Percentiles rank a stretch among this genome's conserved stretches.
Evolutionary conservation across 2,888 invertebrate genomes (phyloP).

Genomic region (Seira ritae): DNA sequence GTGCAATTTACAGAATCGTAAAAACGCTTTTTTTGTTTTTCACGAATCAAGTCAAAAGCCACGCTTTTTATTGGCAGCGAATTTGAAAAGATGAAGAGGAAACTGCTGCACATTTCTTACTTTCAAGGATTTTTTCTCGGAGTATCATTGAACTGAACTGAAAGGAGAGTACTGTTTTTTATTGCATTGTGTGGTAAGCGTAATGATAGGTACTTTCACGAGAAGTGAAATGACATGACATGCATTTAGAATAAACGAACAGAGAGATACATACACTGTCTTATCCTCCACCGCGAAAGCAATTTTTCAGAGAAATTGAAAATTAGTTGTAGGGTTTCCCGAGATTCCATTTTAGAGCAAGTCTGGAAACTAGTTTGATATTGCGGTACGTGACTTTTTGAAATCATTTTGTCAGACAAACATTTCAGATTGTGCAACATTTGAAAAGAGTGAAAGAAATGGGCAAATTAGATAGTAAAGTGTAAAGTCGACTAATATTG

Average conservation of each 20-base stretch:
- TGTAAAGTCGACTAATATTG: too few relatives aligned
- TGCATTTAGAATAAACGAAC: background rate
- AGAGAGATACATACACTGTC: background rate
- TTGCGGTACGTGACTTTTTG: too few relatives aligned
- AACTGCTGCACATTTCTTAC: background rate
- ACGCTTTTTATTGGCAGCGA: slow-evolving; percentile 1
- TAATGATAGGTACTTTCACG: background rate
- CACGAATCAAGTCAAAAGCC: slow-evolving; percentile 7
- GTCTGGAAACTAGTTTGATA: too few relatives aligned
- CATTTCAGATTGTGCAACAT: too few relatives aligned
- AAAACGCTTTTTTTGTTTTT: background rate
- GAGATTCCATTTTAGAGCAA: too few relatives aligned
- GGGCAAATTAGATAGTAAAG: too few relatives aligned
- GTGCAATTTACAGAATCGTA: slow-evolving; percentile 23
- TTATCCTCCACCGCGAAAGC: background rate
- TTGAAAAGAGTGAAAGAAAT: too few relatives aligned
- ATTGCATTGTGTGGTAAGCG: too few relatives aligned
- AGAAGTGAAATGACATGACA: background rate
- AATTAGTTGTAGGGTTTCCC: too few relatives aligned
- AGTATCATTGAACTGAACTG: slow-evolving; percentile 8
- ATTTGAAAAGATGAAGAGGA: background rate
- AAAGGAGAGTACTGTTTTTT: background rate
- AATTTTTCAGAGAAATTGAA: background rate
- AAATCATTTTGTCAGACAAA: too few relatives aligned
- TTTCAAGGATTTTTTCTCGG: background rate